Evolutionary conservation across 1,140 invertebrate genomes (phyloP), one percentile per base, ranked within the genome.

Genomic region (Sarcophaga bullata): DNA sequence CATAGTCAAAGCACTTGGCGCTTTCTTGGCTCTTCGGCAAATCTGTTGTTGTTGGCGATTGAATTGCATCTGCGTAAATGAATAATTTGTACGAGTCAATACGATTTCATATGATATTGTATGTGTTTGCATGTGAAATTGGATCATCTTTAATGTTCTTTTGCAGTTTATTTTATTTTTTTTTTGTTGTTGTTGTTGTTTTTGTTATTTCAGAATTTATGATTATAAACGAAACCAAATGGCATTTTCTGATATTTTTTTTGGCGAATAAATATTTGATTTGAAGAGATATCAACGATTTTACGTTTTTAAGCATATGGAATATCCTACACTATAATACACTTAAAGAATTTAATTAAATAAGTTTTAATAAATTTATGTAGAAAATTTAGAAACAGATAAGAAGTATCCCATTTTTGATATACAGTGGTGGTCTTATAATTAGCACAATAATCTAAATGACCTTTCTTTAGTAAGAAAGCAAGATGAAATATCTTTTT

Each of bases 211-310:
- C 47, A 48, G n/a, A 76, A 48, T 76, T 80, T 80, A 62, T 62
- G 78, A 25, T 72, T 82, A 58, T 87, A 88, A 88, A 88, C 84
- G 87, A 88, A 88, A 88, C 87, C 87, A 88, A 88, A 88, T 88
- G 87, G 85, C 83, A 76, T 58, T 46, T 3, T 37, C 4, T 37
- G 1, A 4, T 37, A 37, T 37, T 37, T 37, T 37, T 37, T n/a
- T n/a, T n/a, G n/a, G 4, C 25, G 25, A 37, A 37, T 37, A 37
- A 37, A 37, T 37, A 37, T 37, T 37, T 37, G 25, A 37, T 37
- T 37, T 37, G 25, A 37, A 37, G 25, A 37, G 25, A 37, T 37
- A 37, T 37, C 25, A 37, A 37, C 25, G 25, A 37, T 37, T 37
- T 37, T 37, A 37, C 1, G 25, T 37, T 37, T 37, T 37, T 37